Evolutionary conservation across 92 coral and sea anemone species (phyloP), one percentile per base, ranked within the genome.

Genomic region (Porites cylindrica): DNA sequence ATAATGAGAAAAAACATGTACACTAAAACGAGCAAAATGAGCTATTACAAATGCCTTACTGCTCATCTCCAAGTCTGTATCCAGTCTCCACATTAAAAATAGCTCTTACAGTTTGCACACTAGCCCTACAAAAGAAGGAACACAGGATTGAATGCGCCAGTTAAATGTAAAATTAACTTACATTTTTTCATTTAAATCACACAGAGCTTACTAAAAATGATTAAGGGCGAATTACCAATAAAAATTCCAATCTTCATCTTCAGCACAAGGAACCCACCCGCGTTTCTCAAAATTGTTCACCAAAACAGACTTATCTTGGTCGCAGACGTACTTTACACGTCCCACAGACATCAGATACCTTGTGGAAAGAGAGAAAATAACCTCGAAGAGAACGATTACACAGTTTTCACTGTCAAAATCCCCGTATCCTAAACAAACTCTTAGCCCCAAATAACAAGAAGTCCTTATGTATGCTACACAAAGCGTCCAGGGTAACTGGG

Each of bases 161-260:
- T 38, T 38, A 38, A 38, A 38, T 38, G 47, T 38, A 38, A 38
- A 38, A 38, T 38, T 38, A 38, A 38, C 47, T 38, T 38, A 38
- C 47, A 38, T 38, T 38, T 38, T 38, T 38, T 38, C 47, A 38
- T 38, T 38, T 3, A 38, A 38, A 38, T 38, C 47, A 38, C 47
- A 38, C 47, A 38, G 6, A 38, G 6, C 47, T 38, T 38, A 38
- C 47, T 38, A 38, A 38, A 38, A 38, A 38, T 38, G 47, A 38
- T 38, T 38, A 38, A 38, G 47, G 47, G 47, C 47, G 47, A 38
- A 38, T n/a, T 47, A 94, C 99, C 99, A 97, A 91, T 93, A 95
- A 78, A 97, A 97, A 84, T 97, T 97, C 98, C 99, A 97, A 93
- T 97, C 99, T 73, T 97, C 99, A 51, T 97, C 99, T 68, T 92